Conservation (phyloP, 2,888 invertebrate species). For the Plutella xylostella region DNA sequence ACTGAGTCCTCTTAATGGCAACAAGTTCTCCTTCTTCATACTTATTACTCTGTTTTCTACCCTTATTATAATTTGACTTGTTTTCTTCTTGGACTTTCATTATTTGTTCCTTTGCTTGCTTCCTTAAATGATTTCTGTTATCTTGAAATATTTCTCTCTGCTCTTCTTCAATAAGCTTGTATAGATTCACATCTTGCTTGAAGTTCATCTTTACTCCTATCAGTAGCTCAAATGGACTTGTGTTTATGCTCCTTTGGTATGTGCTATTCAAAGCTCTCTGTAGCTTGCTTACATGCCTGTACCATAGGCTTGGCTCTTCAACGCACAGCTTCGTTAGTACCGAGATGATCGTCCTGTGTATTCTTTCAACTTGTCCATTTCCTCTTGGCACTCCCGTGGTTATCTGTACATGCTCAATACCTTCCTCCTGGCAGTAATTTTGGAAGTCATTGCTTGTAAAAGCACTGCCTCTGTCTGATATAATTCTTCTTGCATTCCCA, state of each 20-base stretch:
- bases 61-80: too few relatives aligned
- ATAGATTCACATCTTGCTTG: conserved; percentile 20
- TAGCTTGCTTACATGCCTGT: conserved; percentile 12
- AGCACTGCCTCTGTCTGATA: conserved; percentile 32
- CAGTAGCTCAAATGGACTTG: conserved; percentile 21
- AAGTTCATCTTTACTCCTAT: conserved; percentile 21
- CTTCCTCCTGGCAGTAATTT: conserved; percentile 29
- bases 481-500: conserved; percentile 30
- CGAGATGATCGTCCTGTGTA: conserved; percentile 25
- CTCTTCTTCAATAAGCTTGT: conserved; percentile 20
- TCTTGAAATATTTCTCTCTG: conserved; percentile 22
- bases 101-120: conserved; percentile 15
- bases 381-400: conserved; percentile 28
- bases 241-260: conserved; percentile 12
- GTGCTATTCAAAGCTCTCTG: conserved; percentile 17
- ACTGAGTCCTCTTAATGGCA: conserved; percentile 32
- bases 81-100: conserved; percentile 18
- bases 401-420: conserved; percentile 26
- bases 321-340: conserved; percentile 29
- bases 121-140: conserved; percentile 24
- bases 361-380: conserved; percentile 25
- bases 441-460: conserved; percentile 30
- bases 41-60: conserved; percentile 9
- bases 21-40: conserved; percentile 19
- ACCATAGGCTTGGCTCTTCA: conserved; percentile 27